These are phyloP conservation scores for Electrophaes corylata DNA, from an alignment of 2,888 invertebrate species.

Conservation along the genomic window DNA sequence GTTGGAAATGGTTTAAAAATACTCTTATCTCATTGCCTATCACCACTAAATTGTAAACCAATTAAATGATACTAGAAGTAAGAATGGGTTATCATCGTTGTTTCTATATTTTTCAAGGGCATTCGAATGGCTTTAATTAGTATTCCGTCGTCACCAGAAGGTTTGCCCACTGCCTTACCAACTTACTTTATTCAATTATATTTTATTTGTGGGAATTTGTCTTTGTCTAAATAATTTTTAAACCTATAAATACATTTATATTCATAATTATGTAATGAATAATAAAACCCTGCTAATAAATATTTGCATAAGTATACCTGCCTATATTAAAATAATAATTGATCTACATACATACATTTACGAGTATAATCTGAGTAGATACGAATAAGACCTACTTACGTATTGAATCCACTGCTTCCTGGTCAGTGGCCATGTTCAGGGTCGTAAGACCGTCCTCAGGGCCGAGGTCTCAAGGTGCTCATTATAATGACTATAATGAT, in stretches of 20 bases:
- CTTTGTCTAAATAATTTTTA: too few relatives aligned
- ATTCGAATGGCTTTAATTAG: neutral
- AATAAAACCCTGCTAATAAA: too few relatives aligned
- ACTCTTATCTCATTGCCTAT: neutral
- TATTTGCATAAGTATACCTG: too few relatives aligned
- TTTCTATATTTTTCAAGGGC: neutral
- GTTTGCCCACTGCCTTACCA: neutral
- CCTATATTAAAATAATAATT: neutral
- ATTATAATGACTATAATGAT: slow-evolving; percentile 7
- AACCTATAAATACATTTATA: neutral
- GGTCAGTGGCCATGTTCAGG: slow-evolving; percentile 14
- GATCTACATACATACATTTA: neutral
- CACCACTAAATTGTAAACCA: neutral
- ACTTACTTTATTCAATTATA: neutral
- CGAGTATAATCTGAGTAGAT: neutral
- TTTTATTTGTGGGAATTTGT: too few relatives aligned
- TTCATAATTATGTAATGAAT: neutral
- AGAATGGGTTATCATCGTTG: neutral
- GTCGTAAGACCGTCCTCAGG: slow-evolving; percentile 3
- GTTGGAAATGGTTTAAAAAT: neutral
- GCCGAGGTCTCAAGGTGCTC: slow-evolving; percentile 9
- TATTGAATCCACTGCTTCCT: slow-evolving; percentile 6
- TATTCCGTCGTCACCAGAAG: neutral
- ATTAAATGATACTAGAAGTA: neutral
- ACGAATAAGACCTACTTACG: neutral